phyloP scores from a whole-genome alignment of 2,113 vertebrate species.

The Nothobranchius kuhntae region DNA sequence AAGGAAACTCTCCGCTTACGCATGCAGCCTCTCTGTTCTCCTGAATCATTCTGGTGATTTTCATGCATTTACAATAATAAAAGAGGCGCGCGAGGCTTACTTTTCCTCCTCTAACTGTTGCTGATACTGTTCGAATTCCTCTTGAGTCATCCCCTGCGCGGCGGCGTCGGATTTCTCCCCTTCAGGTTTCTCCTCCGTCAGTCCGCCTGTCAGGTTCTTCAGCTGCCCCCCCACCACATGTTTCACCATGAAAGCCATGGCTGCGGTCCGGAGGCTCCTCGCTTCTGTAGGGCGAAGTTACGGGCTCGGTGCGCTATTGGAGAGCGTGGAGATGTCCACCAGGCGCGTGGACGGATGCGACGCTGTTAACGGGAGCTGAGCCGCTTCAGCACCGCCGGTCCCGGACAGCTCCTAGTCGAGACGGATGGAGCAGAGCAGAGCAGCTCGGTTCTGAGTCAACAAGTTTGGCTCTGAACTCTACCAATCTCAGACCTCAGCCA shows the following conservation, averaged over 20 bases:
- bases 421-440: constrained; percentile 42
- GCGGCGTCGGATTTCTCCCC: constrained; percentile 87
- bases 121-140: constrained; percentile 96
- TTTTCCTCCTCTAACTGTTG: constrained; percentile 97
- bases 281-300: constrained; percentile 31
- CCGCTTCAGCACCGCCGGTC: constrained; percentile 70
- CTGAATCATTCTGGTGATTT: neutral
- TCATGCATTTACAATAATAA: constrained; percentile 12
- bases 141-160: constrained; percentile 93
- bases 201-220: constrained; percentile 94
- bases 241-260: constrained; percentile 98
- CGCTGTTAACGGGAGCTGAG: neutral
- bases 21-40: constrained; percentile 8
- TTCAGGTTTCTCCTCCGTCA: constrained; percentile 91
- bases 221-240: constrained; percentile 94
- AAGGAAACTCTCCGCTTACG: too few relatives aligned
- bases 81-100: constrained; percentile 77
- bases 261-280: constrained; percentile 33
- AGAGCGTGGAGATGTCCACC: constrained; percentile 26
- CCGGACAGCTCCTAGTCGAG: constrained; percentile 70
- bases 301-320: constrained; percentile 41
- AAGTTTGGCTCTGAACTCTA: constrained; percentile 73
- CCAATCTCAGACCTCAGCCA: constrained; percentile 70
- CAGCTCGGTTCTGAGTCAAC: constrained; percentile 70
- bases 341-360: neutral